Percentiles rank a stretch among this genome's conserved stretches.
phyloP scores from a whole-genome alignment of 1,140 invertebrate genomes.

The Polypedilum vanderplanki region DNA sequence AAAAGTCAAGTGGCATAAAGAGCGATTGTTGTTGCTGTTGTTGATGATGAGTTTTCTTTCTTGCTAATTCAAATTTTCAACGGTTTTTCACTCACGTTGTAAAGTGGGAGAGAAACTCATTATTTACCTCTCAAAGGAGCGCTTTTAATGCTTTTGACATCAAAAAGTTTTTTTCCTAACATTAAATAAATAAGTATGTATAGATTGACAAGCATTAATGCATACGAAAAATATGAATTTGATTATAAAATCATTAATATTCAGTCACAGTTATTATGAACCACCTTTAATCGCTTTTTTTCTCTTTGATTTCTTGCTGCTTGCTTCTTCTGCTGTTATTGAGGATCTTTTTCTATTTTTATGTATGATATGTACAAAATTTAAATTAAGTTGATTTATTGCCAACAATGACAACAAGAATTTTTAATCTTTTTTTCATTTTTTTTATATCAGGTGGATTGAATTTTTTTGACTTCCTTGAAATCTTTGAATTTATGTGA shows the following conservation, averaged over 20 bases:
- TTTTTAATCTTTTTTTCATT: no score
- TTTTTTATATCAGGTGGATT: no score
- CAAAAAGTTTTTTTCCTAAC: neutral
- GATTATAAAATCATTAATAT: slow-evolving; percentile 20
- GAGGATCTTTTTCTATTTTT: no score
- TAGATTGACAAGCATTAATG: slow-evolving; percentile 9
- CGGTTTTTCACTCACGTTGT: slow-evolving; percentile 3
- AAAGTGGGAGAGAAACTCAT: slow-evolving; percentile 12
- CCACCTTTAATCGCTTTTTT: neutral
- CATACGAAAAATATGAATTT: slow-evolving; percentile 13
- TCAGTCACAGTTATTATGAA: slow-evolving; percentile 18
- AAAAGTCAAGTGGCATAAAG: neutral
- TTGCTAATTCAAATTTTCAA: slow-evolving; percentile 12
- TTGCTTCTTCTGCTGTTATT: no score
- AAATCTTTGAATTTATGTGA: no score
- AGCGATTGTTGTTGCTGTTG: slow-evolving; percentile 16
- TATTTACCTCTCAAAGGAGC: slow-evolving; percentile 17
- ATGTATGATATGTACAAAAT: no score
- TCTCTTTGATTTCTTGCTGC: neutral
- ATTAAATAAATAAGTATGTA: neutral
- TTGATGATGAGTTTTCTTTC: slow-evolving; percentile 16
- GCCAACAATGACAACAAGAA: no score
- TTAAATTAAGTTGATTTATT: no score
- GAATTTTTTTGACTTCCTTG: no score
- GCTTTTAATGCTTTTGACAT: slow-evolving; percentile 7